Conservation (phyloP, 1,140 invertebrate genomes). For the Drosophila punjabiensis region DNA sequence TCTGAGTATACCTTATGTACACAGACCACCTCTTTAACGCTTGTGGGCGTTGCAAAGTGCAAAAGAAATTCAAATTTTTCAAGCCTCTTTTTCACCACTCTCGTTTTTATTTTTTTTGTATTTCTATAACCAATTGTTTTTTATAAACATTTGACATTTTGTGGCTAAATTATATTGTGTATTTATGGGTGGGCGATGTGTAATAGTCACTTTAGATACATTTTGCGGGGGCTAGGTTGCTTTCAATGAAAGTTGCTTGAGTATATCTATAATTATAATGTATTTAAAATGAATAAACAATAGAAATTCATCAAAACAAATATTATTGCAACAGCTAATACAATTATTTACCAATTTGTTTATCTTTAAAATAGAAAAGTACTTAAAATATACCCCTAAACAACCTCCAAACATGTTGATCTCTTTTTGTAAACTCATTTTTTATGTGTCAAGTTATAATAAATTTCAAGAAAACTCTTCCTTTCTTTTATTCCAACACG, state of each 20-base stretch:
- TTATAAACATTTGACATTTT: slow-evolving; percentile 74
- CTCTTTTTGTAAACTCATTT: neutral
- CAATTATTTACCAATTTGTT: neutral
- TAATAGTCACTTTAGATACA: slow-evolving; percentile 20
- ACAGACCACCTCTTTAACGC: slow-evolving; percentile 28
- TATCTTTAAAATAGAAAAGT: neutral
- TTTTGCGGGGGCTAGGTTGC: slow-evolving; percentile 13
- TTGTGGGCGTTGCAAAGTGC: slow-evolving; percentile 62
- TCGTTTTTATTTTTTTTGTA: slow-evolving; percentile 14
- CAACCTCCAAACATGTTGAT: neutral
- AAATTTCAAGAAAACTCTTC: slow-evolving; percentile 34
- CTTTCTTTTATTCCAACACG: slow-evolving; percentile 12
- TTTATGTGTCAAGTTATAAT: slow-evolving; percentile 5
- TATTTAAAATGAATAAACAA: neutral
- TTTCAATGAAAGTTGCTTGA: slow-evolving; percentile 30
- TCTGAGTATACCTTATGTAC: slow-evolving; percentile 14
- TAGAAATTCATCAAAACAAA: neutral
- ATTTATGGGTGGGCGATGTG: slow-evolving; percentile 37
- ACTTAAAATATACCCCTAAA: neutral
- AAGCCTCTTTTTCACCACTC: slow-evolving; percentile 31
- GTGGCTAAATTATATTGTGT: slow-evolving; percentile 27
- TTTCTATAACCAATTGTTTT: slow-evolving; percentile 67
- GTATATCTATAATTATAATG: slow-evolving; percentile 23
- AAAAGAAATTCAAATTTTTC: slow-evolving; percentile 50
- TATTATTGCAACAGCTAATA: neutral